phyloP scores from a whole-genome alignment of 1,140 invertebrate genomes.

The Zaprionus camerounensis region DNA sequence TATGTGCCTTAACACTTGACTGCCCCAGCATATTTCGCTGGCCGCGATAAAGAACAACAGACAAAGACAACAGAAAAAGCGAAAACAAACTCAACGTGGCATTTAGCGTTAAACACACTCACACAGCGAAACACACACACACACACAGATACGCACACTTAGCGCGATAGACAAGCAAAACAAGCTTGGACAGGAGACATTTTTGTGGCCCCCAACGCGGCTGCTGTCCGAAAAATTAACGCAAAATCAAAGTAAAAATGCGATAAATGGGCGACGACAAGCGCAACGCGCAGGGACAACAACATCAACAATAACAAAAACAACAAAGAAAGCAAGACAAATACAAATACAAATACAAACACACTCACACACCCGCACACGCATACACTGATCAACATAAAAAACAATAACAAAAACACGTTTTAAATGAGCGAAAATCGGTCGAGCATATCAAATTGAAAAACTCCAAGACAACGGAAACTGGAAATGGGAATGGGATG shows the following conservation, averaged over 20 bases:
- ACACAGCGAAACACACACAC: slow-evolving; percentile 9
- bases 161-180: not conserved
- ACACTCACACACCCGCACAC: slow-evolving; percentile 30
- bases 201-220: not conserved
- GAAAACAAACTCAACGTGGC: slow-evolving; percentile 59
- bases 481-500: not conserved
- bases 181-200: slow-evolving; percentile 4
- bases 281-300: slow-evolving; percentile 62
- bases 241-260: slow-evolving; percentile 82
- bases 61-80: slow-evolving; percentile 29
- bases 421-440: slow-evolving; percentile 81
- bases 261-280: slow-evolving; percentile 81
- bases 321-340: not conserved
- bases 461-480: slow-evolving; percentile 72
- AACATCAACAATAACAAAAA: slow-evolving; percentile 1
- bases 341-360: slow-evolving; percentile 18
- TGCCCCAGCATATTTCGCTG: slow-evolving; percentile 47
- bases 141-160: not conserved
- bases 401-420: slow-evolving; percentile 48
- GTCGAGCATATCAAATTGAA: slow-evolving; percentile 82
- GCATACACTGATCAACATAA: slow-evolving; percentile 28
- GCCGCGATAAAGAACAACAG: slow-evolving; percentile 6
- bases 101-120: slow-evolving; percentile 72
- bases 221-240: slow-evolving; percentile 76
- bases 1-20: slow-evolving; percentile 72